A percentile compares a stretch with the other conserved stretches of the same genome.
These are phyloP conservation scores for Palythoa grandiflora DNA, from an alignment of 92 coral and sea anemone species.

Conservation along the genomic window DNA sequence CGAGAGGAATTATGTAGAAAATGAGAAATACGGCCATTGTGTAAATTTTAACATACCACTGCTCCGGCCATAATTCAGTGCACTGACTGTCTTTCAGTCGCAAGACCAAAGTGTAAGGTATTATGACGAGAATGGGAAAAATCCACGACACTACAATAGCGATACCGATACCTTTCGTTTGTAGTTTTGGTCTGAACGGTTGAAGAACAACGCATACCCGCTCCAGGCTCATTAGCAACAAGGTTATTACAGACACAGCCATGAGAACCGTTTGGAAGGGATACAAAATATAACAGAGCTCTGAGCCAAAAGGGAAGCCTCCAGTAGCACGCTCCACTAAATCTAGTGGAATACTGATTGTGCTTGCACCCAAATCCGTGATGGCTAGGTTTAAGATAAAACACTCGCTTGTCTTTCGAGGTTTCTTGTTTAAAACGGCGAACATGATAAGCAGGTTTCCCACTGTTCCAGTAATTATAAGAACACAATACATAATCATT, in stretches of 20 bases:
- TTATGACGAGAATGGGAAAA: conserved; percentile 72
- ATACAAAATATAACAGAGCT: conserved; percentile 83
- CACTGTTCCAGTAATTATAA: conserved; percentile 70
- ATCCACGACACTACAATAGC: conserved; percentile 75
- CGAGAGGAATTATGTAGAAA: conserved; percentile 86
- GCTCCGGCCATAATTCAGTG: conserved; percentile 88
- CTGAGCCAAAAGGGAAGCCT: conserved; percentile 86
- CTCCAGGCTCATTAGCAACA: conserved; percentile 93
- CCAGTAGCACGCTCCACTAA: conserved; percentile 69
- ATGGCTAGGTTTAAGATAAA: conserved; percentile 88
- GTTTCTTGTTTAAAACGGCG: conserved; percentile 63
- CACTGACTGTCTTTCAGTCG: conserved; percentile 71
- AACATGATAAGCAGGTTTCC: conserved; percentile 80
- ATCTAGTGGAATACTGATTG: conserved; percentile 88
- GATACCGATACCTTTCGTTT: conserved; percentile 57
- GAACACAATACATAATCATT: conserved; percentile 65
- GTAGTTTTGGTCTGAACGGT: conserved; percentile 79
- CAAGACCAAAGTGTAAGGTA: conserved; percentile 82
- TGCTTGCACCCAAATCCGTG: conserved; percentile 84
- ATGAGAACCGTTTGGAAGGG: conserved; percentile 91
- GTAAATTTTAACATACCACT: conserved; percentile 73
- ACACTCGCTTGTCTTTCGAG: conserved; percentile 85
- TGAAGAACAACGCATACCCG: conserved; percentile 82
- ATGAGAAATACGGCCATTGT: conserved; percentile 81
- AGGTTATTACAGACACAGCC: conserved; percentile 89